Base-by-base conservation (phyloP, 2,797 vertebrate genomes). In the Streptopelia turtur region DNA sequence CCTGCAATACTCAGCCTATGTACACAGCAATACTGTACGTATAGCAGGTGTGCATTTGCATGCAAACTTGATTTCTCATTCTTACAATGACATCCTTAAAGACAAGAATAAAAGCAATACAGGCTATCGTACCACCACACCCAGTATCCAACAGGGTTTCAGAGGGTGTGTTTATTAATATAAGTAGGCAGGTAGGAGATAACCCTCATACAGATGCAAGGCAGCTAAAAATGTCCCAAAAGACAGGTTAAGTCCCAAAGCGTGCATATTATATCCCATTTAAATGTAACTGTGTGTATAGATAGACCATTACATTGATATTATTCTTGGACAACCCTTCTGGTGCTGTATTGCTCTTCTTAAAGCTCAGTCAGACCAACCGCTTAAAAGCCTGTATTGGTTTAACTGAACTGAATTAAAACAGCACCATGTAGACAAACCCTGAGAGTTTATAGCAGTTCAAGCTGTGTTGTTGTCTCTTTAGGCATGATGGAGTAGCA, bases 391-490 rank as follows among this genome's bases (percentile, higher is more conserved):
- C 75, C 71, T 41, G 22, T 28, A 30, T 66, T 33, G 9, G 33
- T 80, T 94, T 77, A 92, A 66, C 47, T 84, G 33, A 93, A 59
- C 30, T 75, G 53, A 86, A 83, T 55, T 60, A 60, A 85, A 94
- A 55, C 30, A 89, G 53, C 9, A 16, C 10, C 56, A 22, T 30
- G 31, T 49, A 71, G 89, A 59, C 31, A 59, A 86, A 56, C 6
- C 3, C 10, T 63, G 53, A 91, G 59, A 47, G 65, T 45, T 83
- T 15, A 55, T 37, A 79, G 33, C 24, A 79, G 53, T 49, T 83
- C 45, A 76, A n/a, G 59, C 27, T 31, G 16, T 39, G n/a, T 2
- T 56, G 25, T 14, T 71, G 35, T 71, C 24, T 70, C 52, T 69
- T 27, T 20, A 71, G 43, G 33, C 31, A 61, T 0, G 5, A 49